Conservation (phyloP, 2,797 vertebrate species). For the Clarias fuscus region DNA sequence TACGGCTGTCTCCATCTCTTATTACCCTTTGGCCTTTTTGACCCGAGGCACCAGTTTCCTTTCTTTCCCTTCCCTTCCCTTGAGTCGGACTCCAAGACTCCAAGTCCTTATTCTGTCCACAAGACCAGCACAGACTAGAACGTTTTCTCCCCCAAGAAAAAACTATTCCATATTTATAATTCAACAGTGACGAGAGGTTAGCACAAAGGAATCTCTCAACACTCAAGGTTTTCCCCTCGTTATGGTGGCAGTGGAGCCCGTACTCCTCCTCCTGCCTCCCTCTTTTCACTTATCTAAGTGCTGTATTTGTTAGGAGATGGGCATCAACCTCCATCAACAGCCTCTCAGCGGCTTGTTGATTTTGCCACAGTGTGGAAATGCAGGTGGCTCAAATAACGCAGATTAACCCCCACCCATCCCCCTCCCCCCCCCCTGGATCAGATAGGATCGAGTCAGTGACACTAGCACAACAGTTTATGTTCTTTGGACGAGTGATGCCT, state of each 20-base stretch:
- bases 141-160: neutral
- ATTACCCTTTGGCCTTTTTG: neutral
- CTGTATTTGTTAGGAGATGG: slow-evolving; percentile 67
- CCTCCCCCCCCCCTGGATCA: slow-evolving; percentile 52
- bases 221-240: slow-evolving; percentile 37
- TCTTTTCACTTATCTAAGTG: slow-evolving; percentile 52
- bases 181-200: slow-evolving; percentile 36
- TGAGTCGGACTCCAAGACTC: neutral
- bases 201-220: slow-evolving; percentile 42
- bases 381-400: slow-evolving; percentile 65
- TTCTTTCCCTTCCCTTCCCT: no score
- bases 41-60: neutral
- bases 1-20: neutral
- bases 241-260: slow-evolving; percentile 31
- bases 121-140: neutral
- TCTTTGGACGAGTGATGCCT: slow-evolving; percentile 56
- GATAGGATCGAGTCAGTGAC: slow-evolving; percentile 59
- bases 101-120: neutral
- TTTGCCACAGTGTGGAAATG: slow-evolving; percentile 73
- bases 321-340: slow-evolving; percentile 65
- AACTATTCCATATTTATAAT: slow-evolving; percentile 36
- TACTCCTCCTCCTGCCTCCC: slow-evolving; percentile 19
- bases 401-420: slow-evolving; percentile 40
- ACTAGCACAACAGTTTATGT: slow-evolving; percentile 56
- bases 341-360: slow-evolving; percentile 69